Evolutionary conservation across 2,888 invertebrate genomes (phyloP), one percentile per base, ranked within the genome.

Genomic region (Dorcus parallelipipedus): DNA sequence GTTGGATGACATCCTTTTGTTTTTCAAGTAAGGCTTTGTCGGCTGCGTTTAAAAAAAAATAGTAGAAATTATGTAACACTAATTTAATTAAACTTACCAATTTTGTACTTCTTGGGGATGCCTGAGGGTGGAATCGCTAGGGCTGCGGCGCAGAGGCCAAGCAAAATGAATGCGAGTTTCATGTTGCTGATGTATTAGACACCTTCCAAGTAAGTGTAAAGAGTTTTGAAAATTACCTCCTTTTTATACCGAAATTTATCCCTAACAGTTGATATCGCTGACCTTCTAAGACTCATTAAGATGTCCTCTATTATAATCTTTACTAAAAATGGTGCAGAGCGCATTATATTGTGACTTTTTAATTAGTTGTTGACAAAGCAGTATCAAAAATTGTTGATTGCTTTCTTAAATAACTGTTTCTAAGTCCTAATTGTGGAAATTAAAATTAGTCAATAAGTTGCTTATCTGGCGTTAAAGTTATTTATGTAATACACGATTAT

Each of bases 1-100:
- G 79, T 67, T 81, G 79, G 70, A 86, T 71, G 61, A 86, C 77
- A 71, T 84, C 81, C 58, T 82, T 75, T 73, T 71, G 69, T 48
- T 63, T 64, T 49, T 66, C 60, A 59, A 68, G 60, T 55, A 65
- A 66, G 7, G 48, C 61, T 55, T 68, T 65, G 59, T 66, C 68
- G 47, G 58, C 68, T 65, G 42, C 5, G 26, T 10, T 41, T 10
- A 45, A 45, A 45, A 6, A 45, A 33, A 33, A 45, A n/a, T n/a
- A 45, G 10, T 9, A 20, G n/a, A 20, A 45, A 42, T 42, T 42
- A 14, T 42, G 10, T 17, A 42, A 42, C 6, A 14, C 9, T 17
- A 42, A 20, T 3, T 7, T 5, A 41, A 41, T 9, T 41, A 7
- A 41, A 72, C 80, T 78, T 68, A 81, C 82, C 80, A 66, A 73